Conservation (phyloP, 2,888 invertebrate species). For the Tipula helvola region DNA sequence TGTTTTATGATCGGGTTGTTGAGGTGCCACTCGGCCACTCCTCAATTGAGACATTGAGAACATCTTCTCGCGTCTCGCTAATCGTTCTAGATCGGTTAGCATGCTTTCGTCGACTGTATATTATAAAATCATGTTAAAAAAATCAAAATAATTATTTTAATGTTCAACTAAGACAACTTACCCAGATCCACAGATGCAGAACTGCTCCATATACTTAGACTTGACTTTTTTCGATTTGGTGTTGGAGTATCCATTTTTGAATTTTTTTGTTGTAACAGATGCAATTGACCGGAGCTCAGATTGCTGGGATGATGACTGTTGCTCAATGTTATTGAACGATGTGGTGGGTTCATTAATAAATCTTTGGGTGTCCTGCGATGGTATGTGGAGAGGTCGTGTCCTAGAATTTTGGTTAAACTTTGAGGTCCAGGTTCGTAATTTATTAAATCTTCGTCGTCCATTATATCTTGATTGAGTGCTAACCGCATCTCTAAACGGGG, state of each 20-base stretch:
- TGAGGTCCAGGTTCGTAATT: constrained; percentile 36
- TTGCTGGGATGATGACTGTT: not conserved
- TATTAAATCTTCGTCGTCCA: constrained; percentile 40
- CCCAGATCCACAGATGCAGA: constrained; percentile 53
- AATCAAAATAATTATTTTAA: too few species aligned
- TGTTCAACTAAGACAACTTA: constrained; percentile 18
- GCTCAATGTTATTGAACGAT: not conserved
- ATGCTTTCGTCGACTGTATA: constrained; percentile 31
- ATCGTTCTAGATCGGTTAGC: constrained; percentile 51
- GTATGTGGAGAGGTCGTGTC: constrained; percentile 39
- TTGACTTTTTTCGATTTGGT: constrained; percentile 35
- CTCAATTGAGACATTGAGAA: constrained; percentile 38
- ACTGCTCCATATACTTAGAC: constrained; percentile 51
- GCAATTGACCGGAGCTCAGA: constrained; percentile 34
- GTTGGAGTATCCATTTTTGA: constrained; percentile 39
- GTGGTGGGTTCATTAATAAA: constrained; percentile 31
- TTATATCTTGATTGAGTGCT: constrained; percentile 43
- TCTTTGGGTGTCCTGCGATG: constrained; percentile 37
- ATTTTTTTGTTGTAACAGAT: constrained; percentile 38
- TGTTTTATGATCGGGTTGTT: constrained; percentile 13
- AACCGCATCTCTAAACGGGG: constrained; percentile 55
- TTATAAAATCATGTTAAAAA: too few species aligned
- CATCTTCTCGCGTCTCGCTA: constrained; percentile 42
- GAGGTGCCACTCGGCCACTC: constrained; percentile 26
- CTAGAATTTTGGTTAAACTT: constrained; percentile 37